Base-by-base conservation (phyloP, 2,113 vertebrate species). In the Syngnathus typhle region DNA sequence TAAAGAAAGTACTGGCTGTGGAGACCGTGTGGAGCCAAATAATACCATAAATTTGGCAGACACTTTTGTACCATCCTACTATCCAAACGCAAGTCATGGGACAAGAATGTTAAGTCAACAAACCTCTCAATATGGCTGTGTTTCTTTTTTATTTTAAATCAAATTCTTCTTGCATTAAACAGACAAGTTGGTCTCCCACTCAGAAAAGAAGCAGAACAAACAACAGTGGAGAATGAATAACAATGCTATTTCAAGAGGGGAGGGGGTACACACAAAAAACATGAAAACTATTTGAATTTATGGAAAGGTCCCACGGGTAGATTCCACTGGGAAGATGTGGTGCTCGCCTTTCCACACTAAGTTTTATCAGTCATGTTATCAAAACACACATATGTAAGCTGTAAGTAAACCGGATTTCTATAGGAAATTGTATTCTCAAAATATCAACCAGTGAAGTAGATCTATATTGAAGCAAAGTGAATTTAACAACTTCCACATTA, bases 41-140 rank as follows among this genome's bases (percentile, higher is more conserved):
- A 69, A 39, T n/a, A 67, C 7, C 21, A 49, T 27, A 60, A 51
- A 44, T 21, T 23, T 55, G 60, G 44, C 13, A 51, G 36, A 3
- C 36, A 58, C 47, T 43, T 63, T 19, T 55, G 55, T 73, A 55
- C 36, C 13, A 62, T 7, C 6, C 63, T 55, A 66, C 43, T 15
- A 61, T 62, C 41, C 23, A 60, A 64, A 46, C 7, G 16, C 18
- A 64, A 37, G 60, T 61, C 62, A 49, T 27, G 15, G 44, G 62
- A 49, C 27, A 64, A 64, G 44, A 64, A 64, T 64, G 62, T 49
- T 49, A 44, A 49, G 16, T 6, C 18, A 49, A 19, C 23, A 9
- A 32, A 49, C 27, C 44, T 12, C 27, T 18, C 44, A 36, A 18
- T 19, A 49, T 5, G 23, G 21, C 62, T 44, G 2, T 49, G 3